Evolutionary conservation across 2,888 invertebrate species (phyloP).

Genomic region (Adelognathus sp.): DNA sequence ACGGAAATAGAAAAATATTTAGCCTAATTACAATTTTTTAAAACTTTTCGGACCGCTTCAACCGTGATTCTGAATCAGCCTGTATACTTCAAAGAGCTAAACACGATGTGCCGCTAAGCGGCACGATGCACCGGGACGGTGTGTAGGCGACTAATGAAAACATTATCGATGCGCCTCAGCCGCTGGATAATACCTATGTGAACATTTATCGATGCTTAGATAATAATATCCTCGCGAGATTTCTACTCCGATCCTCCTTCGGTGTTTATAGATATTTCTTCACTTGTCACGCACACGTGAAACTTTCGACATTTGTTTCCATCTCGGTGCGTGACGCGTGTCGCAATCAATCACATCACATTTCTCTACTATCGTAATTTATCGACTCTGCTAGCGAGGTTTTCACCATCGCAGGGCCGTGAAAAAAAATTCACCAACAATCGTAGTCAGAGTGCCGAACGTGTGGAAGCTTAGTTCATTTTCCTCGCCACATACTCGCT

Average conservation of each 20-base stretch:
- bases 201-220: slow-evolving; percentile 39
- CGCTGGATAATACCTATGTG: slow-evolving; percentile 51
- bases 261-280: slow-evolving; percentile 27
- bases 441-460: slow-evolving; percentile 1
- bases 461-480: background rate
- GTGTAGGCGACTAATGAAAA: slow-evolving; percentile 46
- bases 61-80: too few species aligned
- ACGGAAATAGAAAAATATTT: too few species aligned
- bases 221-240: slow-evolving; percentile 2
- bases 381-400: background rate
- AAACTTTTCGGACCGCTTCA: too few species aligned
- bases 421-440: background rate
- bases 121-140: slow-evolving; percentile 12
- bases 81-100: background rate
- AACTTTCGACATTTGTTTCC: slow-evolving; percentile 1
- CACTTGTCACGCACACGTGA: slow-evolving; percentile 6
- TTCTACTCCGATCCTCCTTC: slow-evolving; percentile 10
- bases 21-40: too few species aligned
- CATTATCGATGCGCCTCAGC: slow-evolving; percentile 32
- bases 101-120: background rate
- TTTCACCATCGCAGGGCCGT: background rate
- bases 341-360: slow-evolving; percentile 24
- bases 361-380: slow-evolving; percentile 10
- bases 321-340: background rate
- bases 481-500: background rate